phyloP scores from a whole-genome alignment of 1,140 invertebrate genomes.

The Temnothorax curvispinosus region DNA sequence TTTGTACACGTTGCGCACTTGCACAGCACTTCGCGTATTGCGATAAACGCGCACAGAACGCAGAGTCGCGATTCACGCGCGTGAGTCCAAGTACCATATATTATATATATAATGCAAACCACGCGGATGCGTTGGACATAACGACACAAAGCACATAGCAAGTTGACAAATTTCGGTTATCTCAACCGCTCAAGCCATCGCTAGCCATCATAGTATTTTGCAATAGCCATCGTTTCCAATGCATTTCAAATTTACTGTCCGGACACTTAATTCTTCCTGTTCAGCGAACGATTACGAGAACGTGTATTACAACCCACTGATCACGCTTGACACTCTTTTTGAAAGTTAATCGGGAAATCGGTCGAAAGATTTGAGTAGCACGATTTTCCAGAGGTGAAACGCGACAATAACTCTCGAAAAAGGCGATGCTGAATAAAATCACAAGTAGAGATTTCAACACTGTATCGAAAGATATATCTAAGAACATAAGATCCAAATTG shows the following conservation, averaged over 20 bases:
- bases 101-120: slow-evolving; percentile 50
- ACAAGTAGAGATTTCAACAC: neutral
- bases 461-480: neutral
- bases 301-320: neutral
- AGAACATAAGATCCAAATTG: neutral
- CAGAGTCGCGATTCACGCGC: neutral
- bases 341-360: neutral
- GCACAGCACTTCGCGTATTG: slow-evolving; percentile 27
- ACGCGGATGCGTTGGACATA: slow-evolving; percentile 36
- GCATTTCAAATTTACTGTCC: slow-evolving; percentile 38
- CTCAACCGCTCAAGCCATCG: slow-evolving; percentile 18
- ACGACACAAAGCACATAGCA: neutral
- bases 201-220: slow-evolving; percentile 25
- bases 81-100: slow-evolving; percentile 22
- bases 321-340: neutral
- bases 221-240: slow-evolving; percentile 18
- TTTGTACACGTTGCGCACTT: neutral
- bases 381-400: neutral
- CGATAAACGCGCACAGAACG: slow-evolving; percentile 1
- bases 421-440: neutral
- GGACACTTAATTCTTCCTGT: neutral
- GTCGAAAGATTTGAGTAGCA: neutral
- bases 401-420: neutral
- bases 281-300: neutral
- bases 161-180: slow-evolving; percentile 60